Base-by-base conservation (phyloP, 2,113 vertebrate species). In the Stigmatopora nigra region DNA sequence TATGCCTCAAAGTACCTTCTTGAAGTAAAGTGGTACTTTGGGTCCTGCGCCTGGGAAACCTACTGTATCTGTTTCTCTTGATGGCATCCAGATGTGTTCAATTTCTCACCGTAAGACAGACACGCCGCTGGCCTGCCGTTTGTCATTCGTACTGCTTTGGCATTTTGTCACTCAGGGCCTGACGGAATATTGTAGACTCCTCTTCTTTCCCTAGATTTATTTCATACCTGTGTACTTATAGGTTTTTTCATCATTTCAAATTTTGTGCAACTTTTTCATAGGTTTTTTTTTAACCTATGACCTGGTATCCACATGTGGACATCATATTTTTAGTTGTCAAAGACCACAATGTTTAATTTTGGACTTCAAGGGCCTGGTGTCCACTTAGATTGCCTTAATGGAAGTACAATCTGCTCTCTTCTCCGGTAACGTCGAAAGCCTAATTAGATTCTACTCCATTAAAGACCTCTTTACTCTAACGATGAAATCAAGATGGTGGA, bases 371-470 rank as follows among this genome's bases (percentile, higher is more conserved):
- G 25, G 25, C 25, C 25, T 31, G 25, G 25, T 3, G 25, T 31
- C 25, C 25, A 3, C 25, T 31, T 31, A 31, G 25, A 31, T 31
- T 31, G 38, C 11, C 63, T 25, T 87, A 85, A 87, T 85, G 82
- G 81, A 86, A 82, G 64, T 80, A 65, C 85, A 87, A 63, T 74
- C 68, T 87, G 82, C 84, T 75, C 25, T 58, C 76, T 67, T 67
- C 78, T 85, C 79, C 82, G 68, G 65, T 76, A 69, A 70, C 22
- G 75, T 79, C 81, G 67, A 68, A 79, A 71, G 71, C 76, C 61
- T 72, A 71, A 69, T 86, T 82, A 72, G 75, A 75, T 80, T 85
- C 78, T 76, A 83, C 80, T 80, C 66, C 74, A 82, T 82, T 64
- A 12, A 58, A 61, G 52, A 70, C 56, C 65, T 58, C 74, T 82